Evolutionary conservation across 2,888 invertebrate species (phyloP), one percentile per base, ranked within the genome.

Genomic region (Ormyrus pomaceus): DNA sequence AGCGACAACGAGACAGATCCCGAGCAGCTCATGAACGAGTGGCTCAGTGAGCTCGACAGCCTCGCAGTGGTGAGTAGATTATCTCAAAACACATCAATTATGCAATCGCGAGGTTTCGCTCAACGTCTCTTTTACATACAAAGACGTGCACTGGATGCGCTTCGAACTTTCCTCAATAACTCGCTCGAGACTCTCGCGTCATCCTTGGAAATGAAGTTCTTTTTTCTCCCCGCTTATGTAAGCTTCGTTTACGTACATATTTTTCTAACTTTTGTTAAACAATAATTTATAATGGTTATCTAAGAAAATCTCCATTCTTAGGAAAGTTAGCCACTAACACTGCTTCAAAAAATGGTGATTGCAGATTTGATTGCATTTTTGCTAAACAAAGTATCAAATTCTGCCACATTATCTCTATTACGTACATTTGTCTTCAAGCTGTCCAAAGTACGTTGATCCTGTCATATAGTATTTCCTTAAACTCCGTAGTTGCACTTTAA

Each of bases 41-140:
- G 95, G 95, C 92, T 95, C 10, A 95, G 95, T 82, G 95, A 95
- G 90, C 93, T 95, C 85, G 94, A 95, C 87, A 94, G 93, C 83
- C 92, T 95, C 77, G 94, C 95, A 69, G 94, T 94, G 92, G 95
- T 95, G 89, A 93, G 94, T 93, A 50, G 10, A 58, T 73, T 70
- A 77, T 71, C 51, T 65, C 50, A 45, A 55, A 53, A 64, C 45
- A 53, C 55, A 65, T 34, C 34, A 34, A 34, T 77, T 71, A 62
- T 51, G 62, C 62, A 56, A 53, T 55, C 58, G 10, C 53, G 45
- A 53, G 5, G 56, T 68, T 68, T 55, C 53, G 13, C 55, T 53
- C 61, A 46, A 58, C 69, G 8, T 45, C 50, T 59, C 1, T 56
- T 69, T 34, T 55, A 45, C 11, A 53, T 46, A 61, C 19, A 56